phyloP scores from a whole-genome alignment of 1,140 invertebrate genomes.

The Planococcus citri region DNA sequence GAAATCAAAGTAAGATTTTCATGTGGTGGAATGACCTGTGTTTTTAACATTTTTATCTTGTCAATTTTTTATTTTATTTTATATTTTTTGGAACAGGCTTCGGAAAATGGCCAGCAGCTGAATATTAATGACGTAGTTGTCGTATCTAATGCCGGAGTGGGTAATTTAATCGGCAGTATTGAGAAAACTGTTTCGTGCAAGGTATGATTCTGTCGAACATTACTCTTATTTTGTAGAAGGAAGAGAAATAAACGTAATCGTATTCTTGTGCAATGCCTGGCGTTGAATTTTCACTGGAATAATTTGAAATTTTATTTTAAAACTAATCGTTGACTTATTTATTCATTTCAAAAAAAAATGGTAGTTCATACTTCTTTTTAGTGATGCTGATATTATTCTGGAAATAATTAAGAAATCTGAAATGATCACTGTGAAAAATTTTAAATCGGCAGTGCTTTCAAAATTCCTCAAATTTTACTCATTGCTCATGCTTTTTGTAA shows the following conservation, averaged over 20 bases:
- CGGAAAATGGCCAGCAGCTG: not conserved
- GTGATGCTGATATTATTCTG: no score
- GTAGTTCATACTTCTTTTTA: no score
- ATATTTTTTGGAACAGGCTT: not conserved
- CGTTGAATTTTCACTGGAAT: no score
- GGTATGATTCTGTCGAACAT: not conserved
- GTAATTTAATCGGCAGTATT: not conserved
- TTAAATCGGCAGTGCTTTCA: not conserved
- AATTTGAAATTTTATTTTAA: no score
- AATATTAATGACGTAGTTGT: not conserved
- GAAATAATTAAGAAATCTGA: no score
- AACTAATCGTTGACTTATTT: no score
- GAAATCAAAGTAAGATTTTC: not conserved
- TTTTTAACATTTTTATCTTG: not conserved
- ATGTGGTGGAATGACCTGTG: not conserved
- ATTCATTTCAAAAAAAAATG: no score
- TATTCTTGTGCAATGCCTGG: no score
- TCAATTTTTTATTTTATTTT: not conserved
- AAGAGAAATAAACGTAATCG: no score
- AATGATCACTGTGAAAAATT: no score
- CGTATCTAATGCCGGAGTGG: not conserved
- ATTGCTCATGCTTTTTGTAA: not conserved
- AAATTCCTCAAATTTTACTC: not conserved
- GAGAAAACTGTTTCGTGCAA: not conserved
- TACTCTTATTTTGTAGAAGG: not conserved